A percentile compares a stretch with the other conserved stretches of the same genome.
phyloP scores from a whole-genome alignment of 1,140 invertebrate species.

The Stegodyphus mimosarum region DNA sequence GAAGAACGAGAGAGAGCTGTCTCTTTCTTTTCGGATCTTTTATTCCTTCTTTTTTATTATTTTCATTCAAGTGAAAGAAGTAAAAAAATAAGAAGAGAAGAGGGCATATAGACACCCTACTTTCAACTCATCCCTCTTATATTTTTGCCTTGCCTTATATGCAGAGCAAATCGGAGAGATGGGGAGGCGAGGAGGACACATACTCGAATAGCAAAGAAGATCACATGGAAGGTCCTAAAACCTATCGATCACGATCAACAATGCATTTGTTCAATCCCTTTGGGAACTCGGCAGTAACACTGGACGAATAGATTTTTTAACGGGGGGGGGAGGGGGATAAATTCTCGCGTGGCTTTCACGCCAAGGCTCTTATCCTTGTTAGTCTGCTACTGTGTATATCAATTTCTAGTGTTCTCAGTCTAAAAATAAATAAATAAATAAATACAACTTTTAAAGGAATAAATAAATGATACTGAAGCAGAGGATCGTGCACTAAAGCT shows the following conservation, averaged over 20 bases:
- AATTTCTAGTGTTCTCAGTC: background rate
- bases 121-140: constrained; percentile 41
- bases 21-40: constrained; percentile 30
- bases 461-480: background rate
- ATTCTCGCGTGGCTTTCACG: constrained; percentile 39
- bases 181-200: constrained; percentile 2
- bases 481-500: constrained; percentile 19
- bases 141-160: constrained; percentile 45
- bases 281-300: constrained; percentile 40
- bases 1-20: background rate
- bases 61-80: constrained; percentile 24
- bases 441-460: constrained; percentile 5
- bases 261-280: constrained; percentile 59
- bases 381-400: background rate
- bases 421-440: constrained; percentile 3
- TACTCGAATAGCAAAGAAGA: constrained; percentile 45
- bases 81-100: constrained; percentile 1
- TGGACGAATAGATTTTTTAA: constrained; percentile 35
- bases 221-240: constrained; percentile 50
- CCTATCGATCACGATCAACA: constrained; percentile 59
- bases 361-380: constrained; percentile 18
- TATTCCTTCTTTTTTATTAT: constrained; percentile 32
- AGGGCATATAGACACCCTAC: constrained; percentile 41
- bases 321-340: background rate
- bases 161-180: constrained; percentile 53